Percentiles rank a stretch among this genome's conserved stretches.
Conservation (phyloP, 2,797 vertebrate species). For the Tragelaphus oryx region DNA sequence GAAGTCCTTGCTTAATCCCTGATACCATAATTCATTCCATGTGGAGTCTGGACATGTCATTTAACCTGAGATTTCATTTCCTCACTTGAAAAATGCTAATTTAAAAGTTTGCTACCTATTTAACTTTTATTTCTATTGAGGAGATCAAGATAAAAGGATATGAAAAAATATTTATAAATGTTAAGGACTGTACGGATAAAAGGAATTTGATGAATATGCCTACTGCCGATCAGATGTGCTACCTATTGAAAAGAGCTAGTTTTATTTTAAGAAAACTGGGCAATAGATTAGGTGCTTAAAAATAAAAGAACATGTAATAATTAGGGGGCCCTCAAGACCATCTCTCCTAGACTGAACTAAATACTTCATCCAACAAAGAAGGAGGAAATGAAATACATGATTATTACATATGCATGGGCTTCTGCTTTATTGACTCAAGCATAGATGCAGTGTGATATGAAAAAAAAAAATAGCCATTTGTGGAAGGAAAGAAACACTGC, state of each 20-base stretch:
- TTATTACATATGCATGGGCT: neutral
- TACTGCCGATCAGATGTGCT: neutral
- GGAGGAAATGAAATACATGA: neutral
- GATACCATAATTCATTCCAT: neutral
- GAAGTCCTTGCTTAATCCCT: conserved; percentile 33
- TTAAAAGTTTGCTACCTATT: neutral
- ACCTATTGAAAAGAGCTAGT: neutral
- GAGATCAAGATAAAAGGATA: neutral
- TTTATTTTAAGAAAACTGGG: neutral
- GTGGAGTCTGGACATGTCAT: neutral
- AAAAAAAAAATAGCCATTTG: neutral
- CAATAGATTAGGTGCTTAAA: neutral
- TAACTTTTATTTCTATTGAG: neutral
- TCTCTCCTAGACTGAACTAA: neutral
- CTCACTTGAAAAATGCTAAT: conserved; percentile 39
- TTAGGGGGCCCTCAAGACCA: neutral
- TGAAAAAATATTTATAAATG: neutral
- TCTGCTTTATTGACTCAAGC: neutral
- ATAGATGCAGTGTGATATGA: neutral
- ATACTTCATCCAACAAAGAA: neutral
- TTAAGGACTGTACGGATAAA: neutral
- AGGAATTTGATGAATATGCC: neutral
- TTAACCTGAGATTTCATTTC: conserved; percentile 19
- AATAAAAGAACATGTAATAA: neutral
- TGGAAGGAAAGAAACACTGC: neutral